Evolutionary conservation across 92 coral and sea anemone species (phyloP), one percentile per base, ranked within the genome.

Genomic region (Paragorgia papillata): DNA sequence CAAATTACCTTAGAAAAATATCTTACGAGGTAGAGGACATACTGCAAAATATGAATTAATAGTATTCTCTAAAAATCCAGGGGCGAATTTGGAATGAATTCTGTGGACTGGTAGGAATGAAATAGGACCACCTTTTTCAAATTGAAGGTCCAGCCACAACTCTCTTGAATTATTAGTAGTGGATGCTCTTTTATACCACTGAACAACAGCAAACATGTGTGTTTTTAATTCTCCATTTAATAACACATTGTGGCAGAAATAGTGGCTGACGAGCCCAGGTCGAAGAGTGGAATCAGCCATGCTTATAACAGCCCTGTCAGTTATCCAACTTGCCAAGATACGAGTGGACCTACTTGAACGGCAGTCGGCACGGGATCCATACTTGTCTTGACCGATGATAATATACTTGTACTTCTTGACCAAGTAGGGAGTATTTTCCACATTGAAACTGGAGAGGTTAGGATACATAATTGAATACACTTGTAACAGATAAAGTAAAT

Each of bases 131-230:
- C 43, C 43, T 4, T 4, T 4, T 10, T 37, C 43, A 37, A 37
- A 37, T 10, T 37, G 43, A 4, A 37, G 4, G 43, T 37, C 43
- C 43, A 37, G 10, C 43, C 43, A 4, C 6, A 37, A 10, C 10
- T 37, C 43, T n/a, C n/a, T n/a, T n/a, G n/a, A n/a, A n/a, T n/a
- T n/a, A n/a, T n/a, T n/a, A n/a, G n/a, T n/a, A n/a, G n/a, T n/a
- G n/a, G n/a, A n/a, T n/a, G n/a, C n/a, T n/a, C n/a, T n/a, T n/a
- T n/a, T n/a, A n/a, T n/a, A n/a, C n/a, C n/a, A n/a, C n/a, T 37
- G 43, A 39, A 75, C 81, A 58, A 63, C 65, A 75, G 71, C 81
- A 75, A 58, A 59, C 21, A 61, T 33, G 31, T 37, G 58, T 3
- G 0, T 29, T 20, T 22, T 21, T 22, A 29, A 41, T n/a, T 0